A percentile compares a stretch with the other conserved stretches of the same genome.
phyloP scores from a whole-genome alignment of 2,113 vertebrate species.

The Cheilinus undulatus region DNA sequence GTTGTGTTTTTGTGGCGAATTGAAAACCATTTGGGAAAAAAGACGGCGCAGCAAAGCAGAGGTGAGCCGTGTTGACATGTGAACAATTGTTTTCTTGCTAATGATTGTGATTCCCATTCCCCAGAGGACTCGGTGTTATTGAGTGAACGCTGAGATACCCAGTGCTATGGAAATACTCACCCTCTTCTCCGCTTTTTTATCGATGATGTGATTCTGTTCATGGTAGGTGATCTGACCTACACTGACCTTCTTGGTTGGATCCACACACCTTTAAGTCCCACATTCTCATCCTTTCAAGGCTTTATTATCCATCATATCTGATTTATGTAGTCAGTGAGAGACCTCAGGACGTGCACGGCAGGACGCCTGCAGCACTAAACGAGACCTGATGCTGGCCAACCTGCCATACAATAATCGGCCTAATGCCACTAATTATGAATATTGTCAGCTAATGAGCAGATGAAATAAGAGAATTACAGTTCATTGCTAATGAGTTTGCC shows the following conservation, averaged over 20 bases:
- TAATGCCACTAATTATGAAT: conserved; percentile 77
- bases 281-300: not conserved
- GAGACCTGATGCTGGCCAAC: conserved; percentile 30
- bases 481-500: conserved; percentile 73
- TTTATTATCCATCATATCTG: conserved; percentile 34
- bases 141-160: not conserved
- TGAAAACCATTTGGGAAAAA: conserved; percentile 35
- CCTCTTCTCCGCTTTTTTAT: conserved; percentile 12
- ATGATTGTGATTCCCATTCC: conserved; percentile 37
- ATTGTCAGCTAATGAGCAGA: conserved; percentile 76
- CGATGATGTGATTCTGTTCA: conserved; percentile 38
- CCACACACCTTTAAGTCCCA: not conserved
- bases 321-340: conserved; percentile 35
- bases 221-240: conserved; percentile 4
- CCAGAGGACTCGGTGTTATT: conserved; percentile 31
- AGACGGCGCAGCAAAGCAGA: not conserved
- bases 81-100: conserved; percentile 49
- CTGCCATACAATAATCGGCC: conserved; percentile 55
- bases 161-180: not conserved
- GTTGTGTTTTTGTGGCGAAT: conserved; percentile 12
- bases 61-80: conserved; percentile 39
- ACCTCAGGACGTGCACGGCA: conserved; percentile 30
- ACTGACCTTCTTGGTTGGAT: conserved; percentile 15
- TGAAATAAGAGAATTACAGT: conserved; percentile 74
- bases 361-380: conserved; percentile 31